These are phyloP conservation scores for Aelia acuminata DNA, from an alignment of 2,888 invertebrate genomes.

Conservation along the genomic window DNA sequence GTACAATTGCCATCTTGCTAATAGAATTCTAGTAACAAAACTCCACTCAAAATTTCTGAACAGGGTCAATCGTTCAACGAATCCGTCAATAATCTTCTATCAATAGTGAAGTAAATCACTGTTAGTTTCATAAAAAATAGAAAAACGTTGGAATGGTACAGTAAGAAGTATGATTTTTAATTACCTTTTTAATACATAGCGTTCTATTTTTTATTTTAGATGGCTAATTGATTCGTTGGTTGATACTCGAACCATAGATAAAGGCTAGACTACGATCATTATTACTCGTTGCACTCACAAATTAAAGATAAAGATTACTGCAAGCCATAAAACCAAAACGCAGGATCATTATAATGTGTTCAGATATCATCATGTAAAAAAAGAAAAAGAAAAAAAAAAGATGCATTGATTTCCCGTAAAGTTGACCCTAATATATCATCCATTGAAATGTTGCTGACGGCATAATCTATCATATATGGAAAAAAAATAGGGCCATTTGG, in stretches of 20 bases:
- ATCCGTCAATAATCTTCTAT: too few relatives aligned
- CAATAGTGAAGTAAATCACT: too few relatives aligned
- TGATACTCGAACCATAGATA: neutral
- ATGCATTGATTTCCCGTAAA: neutral
- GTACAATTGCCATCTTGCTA: too few relatives aligned
- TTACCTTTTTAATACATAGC: too few relatives aligned
- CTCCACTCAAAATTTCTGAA: too few relatives aligned
- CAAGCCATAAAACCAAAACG: neutral
- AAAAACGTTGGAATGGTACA: too few relatives aligned
- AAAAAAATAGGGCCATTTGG: constrained; percentile 15
- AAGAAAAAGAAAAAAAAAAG: constrained; percentile 18
- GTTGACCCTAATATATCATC: constrained; percentile 23
- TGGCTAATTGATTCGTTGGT: too few relatives aligned
- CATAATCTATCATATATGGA: constrained; percentile 19
- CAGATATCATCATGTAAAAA: neutral
- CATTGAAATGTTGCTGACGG: constrained; percentile 5
- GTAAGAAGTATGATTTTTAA: too few relatives aligned
- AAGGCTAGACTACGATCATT: neutral
- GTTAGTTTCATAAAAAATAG: too few relatives aligned
- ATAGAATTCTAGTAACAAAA: too few relatives aligned
- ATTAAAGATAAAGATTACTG: neutral
- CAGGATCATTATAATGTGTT: neutral
- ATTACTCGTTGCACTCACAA: neutral
- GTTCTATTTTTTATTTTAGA: too few relatives aligned
- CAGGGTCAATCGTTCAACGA: too few relatives aligned